A percentile compares a stretch with the other conserved stretches of the same genome.
These are phyloP conservation scores for Coreoperca whiteheadi DNA, from an alignment of 2,113 vertebrate species.

Conservation along the genomic window DNA sequence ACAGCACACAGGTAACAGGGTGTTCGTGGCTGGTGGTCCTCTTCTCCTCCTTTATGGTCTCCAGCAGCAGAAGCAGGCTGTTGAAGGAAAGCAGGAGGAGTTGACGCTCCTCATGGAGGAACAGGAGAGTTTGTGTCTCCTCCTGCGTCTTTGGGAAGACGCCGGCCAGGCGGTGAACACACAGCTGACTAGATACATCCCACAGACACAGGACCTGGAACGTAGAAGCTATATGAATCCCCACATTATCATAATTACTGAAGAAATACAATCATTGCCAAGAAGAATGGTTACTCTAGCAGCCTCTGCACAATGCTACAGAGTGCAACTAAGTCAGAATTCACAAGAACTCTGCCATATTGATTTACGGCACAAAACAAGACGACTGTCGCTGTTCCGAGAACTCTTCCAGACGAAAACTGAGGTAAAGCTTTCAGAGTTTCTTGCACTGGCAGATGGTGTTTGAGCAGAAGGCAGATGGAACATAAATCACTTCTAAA, in stretches of 20 bases:
- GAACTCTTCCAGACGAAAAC: constrained; percentile 51
- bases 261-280: neutral
- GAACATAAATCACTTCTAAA: constrained; percentile 76
- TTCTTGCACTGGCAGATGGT: constrained; percentile 73
- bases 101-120: constrained; percentile 66
- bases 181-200: constrained; percentile 72
- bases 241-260: constrained; percentile 4
- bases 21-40: constrained; percentile 80
- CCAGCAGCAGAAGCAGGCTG: constrained; percentile 82
- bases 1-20: constrained; percentile 83
- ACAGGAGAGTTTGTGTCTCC: constrained; percentile 58
- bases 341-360: constrained; percentile 34
- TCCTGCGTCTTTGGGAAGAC: constrained; percentile 66
- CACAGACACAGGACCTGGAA: constrained; percentile 72
- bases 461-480: constrained; percentile 77
- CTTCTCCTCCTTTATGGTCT: constrained; percentile 68
- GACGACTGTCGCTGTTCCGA: constrained; percentile 42
- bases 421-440: constrained; percentile 67
- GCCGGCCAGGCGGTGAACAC: constrained; percentile 59
- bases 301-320: constrained; percentile 9
- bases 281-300: constrained; percentile 13
- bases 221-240: neutral
- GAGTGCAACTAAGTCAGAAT: constrained; percentile 29
- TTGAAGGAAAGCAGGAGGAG: constrained; percentile 74
- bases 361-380: constrained; percentile 44